Evolutionary conservation across 2,797 vertebrate species (phyloP), one percentile per base, ranked within the genome.

Genomic region (Heliangelus exortis): DNA sequence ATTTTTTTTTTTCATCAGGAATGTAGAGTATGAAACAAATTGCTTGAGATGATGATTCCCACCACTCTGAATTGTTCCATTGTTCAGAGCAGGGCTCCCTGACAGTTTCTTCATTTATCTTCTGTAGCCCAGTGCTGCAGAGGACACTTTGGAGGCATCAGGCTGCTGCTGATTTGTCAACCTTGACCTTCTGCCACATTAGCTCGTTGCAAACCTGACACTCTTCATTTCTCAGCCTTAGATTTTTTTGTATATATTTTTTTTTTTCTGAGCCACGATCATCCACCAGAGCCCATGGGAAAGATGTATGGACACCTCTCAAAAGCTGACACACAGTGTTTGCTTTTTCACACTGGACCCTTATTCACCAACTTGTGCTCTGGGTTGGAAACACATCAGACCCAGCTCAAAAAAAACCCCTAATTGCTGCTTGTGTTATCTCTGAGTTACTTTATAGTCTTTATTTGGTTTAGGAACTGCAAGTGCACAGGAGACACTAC

Each of bases 131-230:
- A 93, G 81, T 0, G 2, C 87, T 82, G 71, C 63, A 71, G 36
- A 79, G 92, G 91, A 84, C 41, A 20, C 63, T 47, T 90, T 91
- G 12, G 29, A 85, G 57, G 72, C 72, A 59, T 95, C 86, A 92
- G 62, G 77, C 77, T 83, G 72, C 66, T 43, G 63, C 73, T 94
- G 95, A 81, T 96, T 91, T 95, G 88, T 97, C 97, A 97, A 15
- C 87, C 90, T 93, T 97, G 97, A 97, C 96, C 97, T 97, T 88
- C 94, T 92, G 59, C 76, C 76, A 93, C 92, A 47, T 93, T 81
- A 96, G 90, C 92, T 95, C 93, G 39, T 82, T 89, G 93, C 88
- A 95, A 81, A 89, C 85, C 83, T 97, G 97, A 93, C 96, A 97
- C 84, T 93, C 87, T 81, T 97, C 95, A 96, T 97, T 97, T 94